phyloP scores from a whole-genome alignment of 2,113 vertebrate genomes.

The Phyllopteryx taeniolatus region DNA sequence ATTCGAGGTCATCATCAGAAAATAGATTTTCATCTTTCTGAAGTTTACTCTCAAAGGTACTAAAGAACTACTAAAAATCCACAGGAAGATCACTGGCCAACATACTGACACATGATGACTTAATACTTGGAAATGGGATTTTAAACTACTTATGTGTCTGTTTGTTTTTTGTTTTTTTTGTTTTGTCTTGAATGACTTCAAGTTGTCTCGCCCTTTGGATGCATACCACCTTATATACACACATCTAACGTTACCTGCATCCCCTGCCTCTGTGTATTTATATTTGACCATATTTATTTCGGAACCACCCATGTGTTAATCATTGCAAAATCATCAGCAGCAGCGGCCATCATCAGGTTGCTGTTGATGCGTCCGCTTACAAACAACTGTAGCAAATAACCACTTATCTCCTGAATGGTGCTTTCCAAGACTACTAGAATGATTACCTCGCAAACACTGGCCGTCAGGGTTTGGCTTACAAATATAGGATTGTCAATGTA shows the following conservation, averaged over 20 bases:
- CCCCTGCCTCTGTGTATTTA: constrained; percentile 76
- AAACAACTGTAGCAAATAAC: constrained; percentile 32
- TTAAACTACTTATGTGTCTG: background rate
- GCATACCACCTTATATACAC: background rate
- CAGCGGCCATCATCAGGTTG: constrained; percentile 36
- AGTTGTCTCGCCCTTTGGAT: constrained; percentile 34
- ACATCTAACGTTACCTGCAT: constrained; percentile 46
- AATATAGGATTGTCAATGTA: background rate
- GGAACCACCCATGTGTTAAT: constrained; percentile 58
- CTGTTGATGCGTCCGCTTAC: background rate
- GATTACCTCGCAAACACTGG: constrained; percentile 63
- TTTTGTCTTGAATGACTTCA: constrained; percentile 16
- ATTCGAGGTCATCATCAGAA: constrained; percentile 18
- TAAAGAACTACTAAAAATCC: background rate
- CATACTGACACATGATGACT: background rate
- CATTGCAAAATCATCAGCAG: constrained; percentile 6
- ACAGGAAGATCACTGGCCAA: background rate
- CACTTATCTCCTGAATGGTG: constrained; percentile 68
- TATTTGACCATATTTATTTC: constrained; percentile 72
- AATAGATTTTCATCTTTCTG: background rate
- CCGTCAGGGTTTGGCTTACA: constrained; percentile 18
- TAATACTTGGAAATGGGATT: constrained; percentile 2
- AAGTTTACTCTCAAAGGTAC: background rate
- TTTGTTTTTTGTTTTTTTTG: background rate
- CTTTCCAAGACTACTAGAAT: constrained; percentile 69